Evolutionary conservation across 2,888 invertebrate genomes (phyloP), one percentile per base, ranked within the genome.

Genomic region (Lypha dubia): DNA sequence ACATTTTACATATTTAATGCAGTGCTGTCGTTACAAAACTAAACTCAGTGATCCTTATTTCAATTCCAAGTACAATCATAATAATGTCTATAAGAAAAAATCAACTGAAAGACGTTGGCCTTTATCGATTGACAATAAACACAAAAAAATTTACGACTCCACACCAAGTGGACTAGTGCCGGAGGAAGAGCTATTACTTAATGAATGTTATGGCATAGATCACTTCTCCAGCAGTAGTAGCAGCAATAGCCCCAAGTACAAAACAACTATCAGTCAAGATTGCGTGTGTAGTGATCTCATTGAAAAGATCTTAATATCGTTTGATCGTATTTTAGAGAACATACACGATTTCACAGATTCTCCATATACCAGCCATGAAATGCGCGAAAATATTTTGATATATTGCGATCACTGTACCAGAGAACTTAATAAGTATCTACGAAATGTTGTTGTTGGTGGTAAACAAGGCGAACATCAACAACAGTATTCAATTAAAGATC

Each of bases 311-410:
- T 95, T 97, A 32, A 93, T 95, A 87, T 97, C 98, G 83, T 94
- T 99, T 90, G 97, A 99, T 89, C 95, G 97, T 86, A 95, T 98
- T 82, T 95, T 98, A 86, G 99, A 99, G 93, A 95, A 98, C 90
- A 98, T 98, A 85, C 97, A 97, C 93, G 99, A 99, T 93, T 99
- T 99, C 93, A 99, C 99, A 71, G 99, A 99, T 93, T 99, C 99
- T 87, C 98, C 99, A 86, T 99, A 99, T 93, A 99, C 99, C 85
- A 97, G 96, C 88, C 98, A 99, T 93, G 98, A 98, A 91, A 98
- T 98, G 93, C 95, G 99, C 86, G 98, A 99, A 93, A 97, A 97
- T 91, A 98, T 99, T 91, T 94, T 99, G 84, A 94, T 97, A 89
- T 94, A 95, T 71, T 95, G 98, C 90, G 98, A 99, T 92, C 95